Conservation (phyloP, 2,113 vertebrate species). For the Gorilla gorilla region DNA sequence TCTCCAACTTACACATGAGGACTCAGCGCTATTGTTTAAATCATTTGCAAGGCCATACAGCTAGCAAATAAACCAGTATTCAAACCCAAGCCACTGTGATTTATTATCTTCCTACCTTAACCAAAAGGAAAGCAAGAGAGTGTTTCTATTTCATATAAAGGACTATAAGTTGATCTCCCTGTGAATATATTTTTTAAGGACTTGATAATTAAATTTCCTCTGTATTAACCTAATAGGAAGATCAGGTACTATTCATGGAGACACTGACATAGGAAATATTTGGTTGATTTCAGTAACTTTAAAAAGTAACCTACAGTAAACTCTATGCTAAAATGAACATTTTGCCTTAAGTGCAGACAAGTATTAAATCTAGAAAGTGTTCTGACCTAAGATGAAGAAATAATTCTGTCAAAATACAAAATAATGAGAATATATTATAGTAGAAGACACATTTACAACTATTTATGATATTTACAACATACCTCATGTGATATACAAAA, state of each 20-base stretch:
- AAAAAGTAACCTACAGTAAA: background rate
- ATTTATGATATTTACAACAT: background rate
- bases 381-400: background rate
- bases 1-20: background rate
- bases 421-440: background rate
- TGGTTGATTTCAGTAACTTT: background rate
- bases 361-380: background rate
- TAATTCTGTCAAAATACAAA: constrained; percentile 7
- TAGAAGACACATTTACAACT: background rate
- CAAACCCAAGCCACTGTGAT: background rate
- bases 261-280: background rate
- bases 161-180: background rate
- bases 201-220: background rate
- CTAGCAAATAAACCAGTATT: background rate
- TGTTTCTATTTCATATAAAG: background rate
- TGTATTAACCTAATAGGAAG: background rate
- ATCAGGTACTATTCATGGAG: background rate
- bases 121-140: background rate
- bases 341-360: constrained; percentile 4
- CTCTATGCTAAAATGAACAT: background rate
- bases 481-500: background rate
- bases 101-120: background rate
- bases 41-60: background rate
- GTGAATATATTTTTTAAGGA: constrained; percentile 4
- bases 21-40: background rate